A percentile compares a stretch with the other conserved stretches of the same genome.
Evolutionary conservation across 2,797 vertebrate species (phyloP).

Genomic region (Staurois parvus): DNA sequence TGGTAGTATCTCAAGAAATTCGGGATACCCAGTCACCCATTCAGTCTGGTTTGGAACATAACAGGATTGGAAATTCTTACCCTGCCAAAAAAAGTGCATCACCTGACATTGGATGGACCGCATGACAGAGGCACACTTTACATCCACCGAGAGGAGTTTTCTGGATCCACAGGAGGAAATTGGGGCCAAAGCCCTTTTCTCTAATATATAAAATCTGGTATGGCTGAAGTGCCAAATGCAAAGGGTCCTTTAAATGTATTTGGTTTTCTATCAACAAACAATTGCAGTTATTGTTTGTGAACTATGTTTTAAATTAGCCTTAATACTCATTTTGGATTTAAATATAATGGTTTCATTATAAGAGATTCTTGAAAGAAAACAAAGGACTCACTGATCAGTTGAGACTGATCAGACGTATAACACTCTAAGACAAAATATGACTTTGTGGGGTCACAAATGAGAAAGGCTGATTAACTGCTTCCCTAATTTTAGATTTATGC

Average conservation of each 20-base stretch:
- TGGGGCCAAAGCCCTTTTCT: too few relatives aligned
- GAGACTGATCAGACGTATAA: conserved; percentile 37
- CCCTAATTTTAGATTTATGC: conserved; percentile 41
- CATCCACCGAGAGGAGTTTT: too few relatives aligned
- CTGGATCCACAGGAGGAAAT: too few relatives aligned
- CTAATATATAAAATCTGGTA: neutral
- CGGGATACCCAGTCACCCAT: too few relatives aligned
- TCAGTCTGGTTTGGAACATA: too few relatives aligned
- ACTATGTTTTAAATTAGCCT: neutral
- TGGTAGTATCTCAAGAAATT: too few relatives aligned
- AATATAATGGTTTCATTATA: conserved; percentile 9
- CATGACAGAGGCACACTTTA: too few relatives aligned
- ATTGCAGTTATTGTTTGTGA: neutral
- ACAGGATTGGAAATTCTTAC: too few relatives aligned
- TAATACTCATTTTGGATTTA: neutral
- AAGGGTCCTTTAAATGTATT: neutral
- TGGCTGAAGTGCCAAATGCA: neutral
- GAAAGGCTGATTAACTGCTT: conserved; percentile 33
- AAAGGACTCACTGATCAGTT: conserved; percentile 27
- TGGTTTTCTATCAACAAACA: neutral
- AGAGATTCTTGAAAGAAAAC: conserved; percentile 10
- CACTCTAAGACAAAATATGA: conserved; percentile 1
- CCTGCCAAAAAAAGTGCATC: too few relatives aligned
- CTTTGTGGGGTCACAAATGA: conserved; percentile 15
- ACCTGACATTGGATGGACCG: too few relatives aligned